phyloP scores from a whole-genome alignment of 1,140 invertebrate genomes.

The Sipha flava region DNA sequence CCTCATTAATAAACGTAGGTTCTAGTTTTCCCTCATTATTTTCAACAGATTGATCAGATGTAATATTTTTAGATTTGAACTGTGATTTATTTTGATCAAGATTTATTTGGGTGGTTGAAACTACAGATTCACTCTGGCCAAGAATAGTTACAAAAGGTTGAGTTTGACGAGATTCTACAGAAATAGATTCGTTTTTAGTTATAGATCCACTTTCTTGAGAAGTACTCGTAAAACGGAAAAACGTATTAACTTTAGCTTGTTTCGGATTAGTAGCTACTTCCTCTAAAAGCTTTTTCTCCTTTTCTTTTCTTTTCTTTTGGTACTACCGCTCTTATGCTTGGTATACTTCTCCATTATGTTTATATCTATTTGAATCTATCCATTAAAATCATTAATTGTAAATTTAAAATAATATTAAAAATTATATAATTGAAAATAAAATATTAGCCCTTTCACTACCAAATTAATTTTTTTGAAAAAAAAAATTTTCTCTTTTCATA shows the following conservation, averaged over 20 bases:
- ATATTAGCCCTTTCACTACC: too few species aligned
- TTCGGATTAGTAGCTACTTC: not conserved
- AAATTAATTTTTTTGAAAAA: too few species aligned
- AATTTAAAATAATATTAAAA: not conserved
- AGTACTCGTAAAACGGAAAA: not conserved
- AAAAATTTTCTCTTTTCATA: too few species aligned
- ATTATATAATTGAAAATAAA: not conserved
- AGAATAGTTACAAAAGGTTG: not conserved
- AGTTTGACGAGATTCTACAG: not conserved
- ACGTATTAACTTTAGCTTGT: not conserved
- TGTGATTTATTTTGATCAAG: not conserved
- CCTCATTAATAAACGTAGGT: not conserved
- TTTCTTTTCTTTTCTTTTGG: not conserved
- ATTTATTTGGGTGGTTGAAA: not conserved
- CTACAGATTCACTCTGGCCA: not conserved
- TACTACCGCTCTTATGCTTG: not conserved
- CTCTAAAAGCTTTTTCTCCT: not conserved
- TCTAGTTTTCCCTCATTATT: not conserved
- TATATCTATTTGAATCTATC: not conserved
- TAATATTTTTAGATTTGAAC: not conserved
- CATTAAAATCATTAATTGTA: too few species aligned
- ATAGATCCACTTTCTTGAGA: not conserved
- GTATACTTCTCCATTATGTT: not conserved
- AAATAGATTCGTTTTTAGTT: not conserved
- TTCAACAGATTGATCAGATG: not conserved